These are phyloP conservation scores for Leptinotarsa defecta DNA, from an alignment of 1,140 invertebrate species.

Conservation along the genomic window DNA sequence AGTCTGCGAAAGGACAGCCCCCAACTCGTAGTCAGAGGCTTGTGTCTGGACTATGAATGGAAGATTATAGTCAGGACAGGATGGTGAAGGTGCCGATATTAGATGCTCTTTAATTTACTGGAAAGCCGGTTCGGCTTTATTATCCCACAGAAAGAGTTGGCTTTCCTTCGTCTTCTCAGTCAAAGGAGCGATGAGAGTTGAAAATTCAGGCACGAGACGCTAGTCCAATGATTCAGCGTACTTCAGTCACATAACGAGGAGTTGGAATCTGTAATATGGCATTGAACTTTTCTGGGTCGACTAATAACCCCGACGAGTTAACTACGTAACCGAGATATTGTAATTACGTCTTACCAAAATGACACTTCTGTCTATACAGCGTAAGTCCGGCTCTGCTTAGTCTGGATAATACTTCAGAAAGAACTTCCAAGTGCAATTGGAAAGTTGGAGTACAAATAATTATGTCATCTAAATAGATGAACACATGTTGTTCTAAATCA, in stretches of 20 bases:
- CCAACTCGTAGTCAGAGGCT: slow-evolving; percentile 24
- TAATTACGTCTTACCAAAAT: neutral
- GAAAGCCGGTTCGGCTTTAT: neutral
- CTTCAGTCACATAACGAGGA: too few relatives aligned
- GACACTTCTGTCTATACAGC: too few relatives aligned
- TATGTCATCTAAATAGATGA: too few relatives aligned
- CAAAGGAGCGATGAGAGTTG: slow-evolving; percentile 15
- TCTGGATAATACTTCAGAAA: too few relatives aligned
- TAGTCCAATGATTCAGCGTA: slow-evolving; percentile 27
- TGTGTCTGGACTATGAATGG: neutral
- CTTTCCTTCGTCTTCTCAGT: slow-evolving; percentile 43
- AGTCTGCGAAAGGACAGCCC: slow-evolving; percentile 36
- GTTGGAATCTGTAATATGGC: too few relatives aligned
- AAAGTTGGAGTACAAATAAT: too few relatives aligned
- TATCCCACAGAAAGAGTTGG: neutral
- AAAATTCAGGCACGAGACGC: slow-evolving; percentile 13
- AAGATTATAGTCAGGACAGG: neutral
- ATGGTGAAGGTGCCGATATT: too few relatives aligned
- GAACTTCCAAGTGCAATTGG: too few relatives aligned
- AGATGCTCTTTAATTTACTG: neutral
- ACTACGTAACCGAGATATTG: slow-evolving; percentile 21
- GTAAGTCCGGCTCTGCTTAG: too few relatives aligned
- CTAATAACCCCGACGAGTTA: neutral
- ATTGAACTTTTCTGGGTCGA: too few relatives aligned
- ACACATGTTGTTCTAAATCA: too few relatives aligned